phyloP scores from a whole-genome alignment of 2,888 invertebrate genomes.

The Dryomyza anilis region DNA sequence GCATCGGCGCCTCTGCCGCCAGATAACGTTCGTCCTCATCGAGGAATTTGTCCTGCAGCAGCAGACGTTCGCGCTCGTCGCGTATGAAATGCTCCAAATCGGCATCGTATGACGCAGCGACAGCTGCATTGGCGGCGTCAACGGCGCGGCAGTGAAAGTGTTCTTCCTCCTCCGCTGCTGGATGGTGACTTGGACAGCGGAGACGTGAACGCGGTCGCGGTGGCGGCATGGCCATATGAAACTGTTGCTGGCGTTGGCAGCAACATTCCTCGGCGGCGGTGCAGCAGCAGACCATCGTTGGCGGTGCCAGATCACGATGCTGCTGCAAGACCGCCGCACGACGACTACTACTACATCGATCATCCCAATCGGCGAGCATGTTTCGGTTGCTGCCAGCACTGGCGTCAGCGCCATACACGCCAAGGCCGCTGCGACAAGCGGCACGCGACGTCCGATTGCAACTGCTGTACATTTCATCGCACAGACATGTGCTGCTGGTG shows the following conservation, averaged over 20 bases:
- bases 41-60: slow-evolving; percentile 59
- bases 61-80: slow-evolving; percentile 56
- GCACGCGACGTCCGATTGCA: slow-evolving; percentile 39
- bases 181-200: slow-evolving; percentile 50
- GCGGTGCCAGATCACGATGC: slow-evolving; percentile 28
- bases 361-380: slow-evolving; percentile 56
- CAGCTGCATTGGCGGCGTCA: too few relatives aligned
- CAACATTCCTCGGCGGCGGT: slow-evolving; percentile 59
- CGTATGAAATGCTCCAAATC: slow-evolving; percentile 58
- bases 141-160: slow-evolving; percentile 53
- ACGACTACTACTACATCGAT: slow-evolving; percentile 44
- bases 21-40: slow-evolving; percentile 58
- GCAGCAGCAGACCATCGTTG: slow-evolving; percentile 50
- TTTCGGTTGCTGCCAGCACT: slow-evolving; percentile 53
- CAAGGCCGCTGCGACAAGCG: slow-evolving; percentile 39
- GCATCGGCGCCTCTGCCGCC: too few relatives aligned
- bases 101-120: slow-evolving; percentile 49
- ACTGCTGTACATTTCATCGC: slow-evolving; percentile 57
- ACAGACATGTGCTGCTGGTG: slow-evolving; percentile 56
- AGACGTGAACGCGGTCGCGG: slow-evolving; percentile 40
- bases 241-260: slow-evolving; percentile 50
- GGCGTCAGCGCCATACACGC: slow-evolving; percentile 44
- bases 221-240: slow-evolving; percentile 16
- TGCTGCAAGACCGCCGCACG: slow-evolving; percentile 39
- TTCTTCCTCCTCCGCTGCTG: slow-evolving; percentile 57